A percentile compares a stretch with the other conserved stretches of the same genome.
Evolutionary conservation across 2,888 invertebrate genomes (phyloP).

Genomic region (Drosophila nigricruria): DNA sequence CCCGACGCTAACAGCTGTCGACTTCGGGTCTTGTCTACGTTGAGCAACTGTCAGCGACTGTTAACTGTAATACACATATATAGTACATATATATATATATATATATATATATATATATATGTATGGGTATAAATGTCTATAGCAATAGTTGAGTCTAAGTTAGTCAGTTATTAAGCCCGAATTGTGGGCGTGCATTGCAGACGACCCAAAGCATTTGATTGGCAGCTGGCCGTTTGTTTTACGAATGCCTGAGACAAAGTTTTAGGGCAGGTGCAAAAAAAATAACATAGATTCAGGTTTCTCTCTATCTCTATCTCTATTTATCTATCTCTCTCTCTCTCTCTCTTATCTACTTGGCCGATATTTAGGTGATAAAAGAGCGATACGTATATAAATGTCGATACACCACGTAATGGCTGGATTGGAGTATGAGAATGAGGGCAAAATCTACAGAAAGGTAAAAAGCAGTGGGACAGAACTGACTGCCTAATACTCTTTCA

Average conservation of each 20-base stretch:
- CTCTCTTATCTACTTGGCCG: slow-evolving; percentile 24
- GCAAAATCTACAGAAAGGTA: not conserved
- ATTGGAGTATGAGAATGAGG: not conserved
- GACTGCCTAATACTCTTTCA: not conserved
- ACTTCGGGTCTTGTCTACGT: slow-evolving; percentile 2
- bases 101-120: not conserved
- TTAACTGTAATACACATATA: slow-evolving; percentile 16
- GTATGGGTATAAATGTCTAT: not conserved
- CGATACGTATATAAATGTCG: slow-evolving; percentile 6
- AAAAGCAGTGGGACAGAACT: too few relatives aligned
- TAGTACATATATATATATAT: not conserved
- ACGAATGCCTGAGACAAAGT: slow-evolving; percentile 14
- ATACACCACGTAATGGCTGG: slow-evolving; percentile 16
- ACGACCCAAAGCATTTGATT: slow-evolving; percentile 59
- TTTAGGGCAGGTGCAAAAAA: slow-evolving; percentile 6
- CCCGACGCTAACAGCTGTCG: not conserved
- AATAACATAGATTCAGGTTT: not conserved
- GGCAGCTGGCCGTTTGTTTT: slow-evolving; percentile 71
- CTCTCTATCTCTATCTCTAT: slow-evolving; percentile 22
- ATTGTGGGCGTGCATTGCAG: slow-evolving; percentile 19
- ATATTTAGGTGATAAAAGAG: slow-evolving; percentile 17
- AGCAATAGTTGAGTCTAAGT: slow-evolving; percentile 22
- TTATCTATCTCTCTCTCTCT: not conserved
- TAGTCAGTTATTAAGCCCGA: slow-evolving; percentile 45
- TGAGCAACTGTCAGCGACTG: slow-evolving; percentile 55